Evolutionary conservation across 2,113 vertebrate species (phyloP), one percentile per base, ranked within the genome.

Genomic region (Strix uralensis): DNA sequence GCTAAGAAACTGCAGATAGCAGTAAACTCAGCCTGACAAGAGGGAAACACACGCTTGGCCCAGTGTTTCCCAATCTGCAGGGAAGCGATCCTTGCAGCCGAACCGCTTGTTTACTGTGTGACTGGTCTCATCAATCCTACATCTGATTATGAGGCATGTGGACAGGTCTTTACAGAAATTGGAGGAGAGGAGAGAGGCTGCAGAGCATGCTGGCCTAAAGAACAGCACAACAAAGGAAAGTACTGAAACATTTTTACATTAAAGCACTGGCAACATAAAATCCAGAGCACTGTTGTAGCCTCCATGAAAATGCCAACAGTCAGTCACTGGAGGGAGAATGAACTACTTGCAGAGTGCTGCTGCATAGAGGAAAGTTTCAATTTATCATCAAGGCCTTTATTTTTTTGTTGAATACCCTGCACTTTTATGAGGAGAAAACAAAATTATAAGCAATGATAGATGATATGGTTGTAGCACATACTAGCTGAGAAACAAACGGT

Each of bases 1-100:
- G 75, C 32, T 40, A 38, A 62, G 49, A 59, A 79, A 59, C n/a
- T 27, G 30, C 9, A 66, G 9, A 29, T 10, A 27, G 12, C 10
- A 42, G 23, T 25, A 40, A 87, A 42, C 10, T 27, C 30, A 9
- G 30, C 9, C 26, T 23, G 21, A 12, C 4, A 36, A 55, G 25
- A 36, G 14, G 32, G 12, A 46, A 66, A 55, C 25, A 47, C 13
- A 20, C 2, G 1, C 0, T 1, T 49, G n/a, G 44, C 16, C 42
- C 65, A 21, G n/a, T 2, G 0, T 22, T 74, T 80, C 36, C 51
- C 29, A 11, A 0, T 38, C 66, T 42, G 57, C 61, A 47, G 58
- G 42, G 58, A 40, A 59, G 32, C 67, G 54, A 38, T 29, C 23
- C 15, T 21, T 36, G 54, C 67, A 51, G 71, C 40, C 6, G 0